phyloP scores from a whole-genome alignment of 2,797 vertebrate species.

The Dendrocincla tyrannina region DNA sequence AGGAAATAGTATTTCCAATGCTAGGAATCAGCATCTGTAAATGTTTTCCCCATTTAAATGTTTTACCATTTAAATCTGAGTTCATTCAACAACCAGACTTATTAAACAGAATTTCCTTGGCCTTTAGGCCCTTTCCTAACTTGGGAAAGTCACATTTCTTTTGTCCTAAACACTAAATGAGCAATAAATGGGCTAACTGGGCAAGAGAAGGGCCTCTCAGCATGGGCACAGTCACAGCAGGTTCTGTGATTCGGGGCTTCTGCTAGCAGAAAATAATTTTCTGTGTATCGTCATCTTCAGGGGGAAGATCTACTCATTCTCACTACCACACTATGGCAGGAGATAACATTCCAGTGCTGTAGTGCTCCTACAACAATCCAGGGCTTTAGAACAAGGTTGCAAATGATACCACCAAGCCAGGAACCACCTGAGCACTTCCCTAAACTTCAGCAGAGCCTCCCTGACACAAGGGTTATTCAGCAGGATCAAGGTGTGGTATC shows the following conservation, averaged over 20 bases:
- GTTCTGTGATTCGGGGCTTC: background rate
- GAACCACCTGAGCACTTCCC: background rate
- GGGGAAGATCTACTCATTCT: background rate
- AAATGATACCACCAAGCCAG: background rate
- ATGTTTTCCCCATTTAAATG: background rate
- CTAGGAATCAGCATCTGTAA: background rate
- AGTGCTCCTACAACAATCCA: background rate
- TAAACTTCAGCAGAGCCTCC: background rate
- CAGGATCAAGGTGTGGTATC: background rate
- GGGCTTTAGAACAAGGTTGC: background rate
- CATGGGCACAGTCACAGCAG: background rate
- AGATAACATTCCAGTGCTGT: fast-evolving
- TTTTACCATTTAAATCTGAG: background rate
- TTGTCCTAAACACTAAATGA: background rate
- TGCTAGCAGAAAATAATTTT: background rate
- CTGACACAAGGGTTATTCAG: background rate
- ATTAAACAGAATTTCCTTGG: background rate
- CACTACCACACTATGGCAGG: background rate
- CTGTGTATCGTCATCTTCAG: background rate
- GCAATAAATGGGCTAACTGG: background rate
- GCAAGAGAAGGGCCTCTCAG: background rate
- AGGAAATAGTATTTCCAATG: background rate
- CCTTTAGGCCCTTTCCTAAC: background rate
- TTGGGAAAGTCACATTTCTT: background rate
- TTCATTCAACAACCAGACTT: background rate